Conservation (phyloP, 30 jellyfish, hydroid and myxozoan genomes). For the Pseudorhiza aurosa region DNA sequence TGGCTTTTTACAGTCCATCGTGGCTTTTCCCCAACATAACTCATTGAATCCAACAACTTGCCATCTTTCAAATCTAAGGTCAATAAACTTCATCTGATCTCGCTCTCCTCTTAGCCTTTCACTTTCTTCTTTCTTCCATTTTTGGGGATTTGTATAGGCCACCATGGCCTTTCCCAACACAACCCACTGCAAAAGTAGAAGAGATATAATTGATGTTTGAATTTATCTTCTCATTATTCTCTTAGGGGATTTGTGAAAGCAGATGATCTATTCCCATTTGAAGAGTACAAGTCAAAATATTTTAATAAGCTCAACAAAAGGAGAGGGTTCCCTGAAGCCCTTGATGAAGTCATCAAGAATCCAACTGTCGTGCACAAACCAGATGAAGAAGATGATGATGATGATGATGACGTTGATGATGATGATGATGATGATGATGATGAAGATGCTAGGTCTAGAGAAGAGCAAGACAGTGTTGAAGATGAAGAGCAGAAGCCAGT, state of each 20-base stretch:
- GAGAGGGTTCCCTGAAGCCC: conserved; percentile 90
- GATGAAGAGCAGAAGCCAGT: background rate
- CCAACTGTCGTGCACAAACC: conserved; percentile 79
- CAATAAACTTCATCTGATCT: too few species aligned
- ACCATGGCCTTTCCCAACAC: too few species aligned
- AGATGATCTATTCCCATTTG: conserved; percentile 77
- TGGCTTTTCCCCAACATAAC: too few species aligned
- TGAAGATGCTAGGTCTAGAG: conserved; percentile 1
- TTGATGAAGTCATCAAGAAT: conserved; percentile 73
- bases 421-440: conserved; percentile 1
- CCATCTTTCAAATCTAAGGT: too few species aligned
- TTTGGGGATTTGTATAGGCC: too few species aligned
- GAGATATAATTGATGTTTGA: too few species aligned
- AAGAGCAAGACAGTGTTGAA: background rate
- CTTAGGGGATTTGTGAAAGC: conserved; percentile 84
- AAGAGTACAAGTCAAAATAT: conserved; percentile 72
- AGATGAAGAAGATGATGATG: conserved; percentile 28
- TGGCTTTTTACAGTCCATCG: too few species aligned
- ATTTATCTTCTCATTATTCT: too few species aligned
- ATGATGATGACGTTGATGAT: conserved; percentile 16
- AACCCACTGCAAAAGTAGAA: too few species aligned
- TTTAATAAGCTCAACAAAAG: conserved; percentile 61
- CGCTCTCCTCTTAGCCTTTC: too few species aligned
- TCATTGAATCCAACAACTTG: too few species aligned
- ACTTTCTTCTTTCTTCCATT: too few species aligned